phyloP scores from a whole-genome alignment of 1,140 invertebrate genomes.

The Trialeurodes vaporariorum region DNA sequence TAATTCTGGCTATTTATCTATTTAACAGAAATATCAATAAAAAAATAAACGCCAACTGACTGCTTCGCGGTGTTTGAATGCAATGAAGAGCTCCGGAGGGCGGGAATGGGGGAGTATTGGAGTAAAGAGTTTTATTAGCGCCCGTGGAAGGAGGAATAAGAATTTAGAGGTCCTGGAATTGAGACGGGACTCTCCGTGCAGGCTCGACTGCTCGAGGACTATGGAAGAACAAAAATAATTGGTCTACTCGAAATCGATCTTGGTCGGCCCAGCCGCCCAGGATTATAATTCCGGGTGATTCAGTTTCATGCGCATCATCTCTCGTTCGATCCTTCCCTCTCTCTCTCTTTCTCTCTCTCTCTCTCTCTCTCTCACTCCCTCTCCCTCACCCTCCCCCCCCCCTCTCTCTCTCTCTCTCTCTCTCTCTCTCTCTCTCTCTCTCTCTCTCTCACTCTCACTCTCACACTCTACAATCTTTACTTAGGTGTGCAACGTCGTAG shows the following conservation, averaged over 20 bases:
- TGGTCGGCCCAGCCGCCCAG: background rate
- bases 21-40: slow-evolving; percentile 1
- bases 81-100: too few species aligned
- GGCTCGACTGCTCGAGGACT: background rate
- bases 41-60: background rate
- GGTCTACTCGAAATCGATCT: background rate
- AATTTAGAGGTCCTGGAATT: background rate
- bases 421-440: too few species aligned
- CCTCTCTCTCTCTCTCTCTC: too few species aligned
- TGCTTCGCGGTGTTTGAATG: too few species aligned
- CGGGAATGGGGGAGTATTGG: background rate
- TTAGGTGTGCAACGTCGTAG: too few species aligned
- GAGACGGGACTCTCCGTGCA: background rate
- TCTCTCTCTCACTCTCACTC: too few species aligned
- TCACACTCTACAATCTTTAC: too few species aligned
- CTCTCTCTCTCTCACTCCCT: too few species aligned
- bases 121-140: background rate
- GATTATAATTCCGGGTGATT: background rate
- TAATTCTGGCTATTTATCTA: background rate
- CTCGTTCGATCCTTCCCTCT: too few species aligned
- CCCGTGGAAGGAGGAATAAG: background rate
- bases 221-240: background rate
- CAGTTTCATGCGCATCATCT: too few species aligned
- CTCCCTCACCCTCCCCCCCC: too few species aligned
- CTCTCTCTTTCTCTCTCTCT: too few species aligned